Evolutionary conservation across 2,797 vertebrate species (phyloP), one percentile per base, ranked within the genome.

Genomic region (Fringilla coelebs): DNA sequence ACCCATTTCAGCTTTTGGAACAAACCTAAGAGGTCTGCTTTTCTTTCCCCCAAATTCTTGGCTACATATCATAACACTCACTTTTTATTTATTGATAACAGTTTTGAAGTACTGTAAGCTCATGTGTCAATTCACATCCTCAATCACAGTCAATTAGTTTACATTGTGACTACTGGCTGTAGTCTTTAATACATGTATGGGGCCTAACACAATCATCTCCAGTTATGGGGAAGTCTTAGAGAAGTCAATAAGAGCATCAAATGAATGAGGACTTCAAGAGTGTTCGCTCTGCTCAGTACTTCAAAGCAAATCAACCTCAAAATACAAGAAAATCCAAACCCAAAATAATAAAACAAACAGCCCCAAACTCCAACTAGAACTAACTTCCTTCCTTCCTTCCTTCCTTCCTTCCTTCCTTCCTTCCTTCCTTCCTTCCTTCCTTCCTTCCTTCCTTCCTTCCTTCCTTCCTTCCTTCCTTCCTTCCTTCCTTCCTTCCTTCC

Each of bases 31-130:
- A 77, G 41, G 11, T 88, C 25, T 72, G 4, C 34, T 77, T 85
- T 75, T 85, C 46, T 94, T 89, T 95, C 75, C 38, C 49, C 52
- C 20, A 89, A 81, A 79, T 97, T 95, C 84, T 96, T 93, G 80
- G 43, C 83, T 76, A 66, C 32, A 55, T 78, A 36, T 87, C 17
- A 60, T 90, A 74, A 51, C 29, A 52, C 19, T 70, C 3, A 25
- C 43, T 85, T 94, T 87, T 90, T 84, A 60, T 81, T 93, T 90
- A 62, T 19, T 76, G 73, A 54, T 76, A 90, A 61, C 34, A 51
- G 18, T 67, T 97, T 94, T 96, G 79, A 94, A 74, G 32, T 52
- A 22, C 51, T 67, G 19, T 38, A 36, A 61, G 11, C 19, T 94
- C 26, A 45, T 43, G 61, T 58, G 29, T 68, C 71, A 70, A 40